Evolutionary conservation across 2,797 vertebrate species (phyloP).

Genomic region (Aeoliscus strigatus): DNA sequence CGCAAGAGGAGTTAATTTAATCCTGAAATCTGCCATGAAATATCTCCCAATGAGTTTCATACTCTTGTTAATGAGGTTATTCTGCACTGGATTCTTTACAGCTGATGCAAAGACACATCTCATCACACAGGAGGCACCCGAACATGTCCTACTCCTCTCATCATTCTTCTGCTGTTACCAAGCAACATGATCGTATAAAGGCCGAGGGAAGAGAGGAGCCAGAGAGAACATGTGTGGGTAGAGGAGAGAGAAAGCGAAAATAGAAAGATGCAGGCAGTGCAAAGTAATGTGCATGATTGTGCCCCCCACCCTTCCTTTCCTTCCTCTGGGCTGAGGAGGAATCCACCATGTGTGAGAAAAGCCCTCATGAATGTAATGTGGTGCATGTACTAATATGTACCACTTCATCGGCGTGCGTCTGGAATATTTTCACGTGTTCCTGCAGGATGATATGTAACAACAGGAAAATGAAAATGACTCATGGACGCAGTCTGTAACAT

Average conservation of each 20-base stretch:
- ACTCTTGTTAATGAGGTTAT: constrained; percentile 3
- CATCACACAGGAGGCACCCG: constrained; percentile 42
- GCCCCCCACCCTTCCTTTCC: constrained; percentile 5
- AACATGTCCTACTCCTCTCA: constrained; percentile 60
- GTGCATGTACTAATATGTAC: too few relatives aligned
- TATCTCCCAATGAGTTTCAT: too few relatives aligned
- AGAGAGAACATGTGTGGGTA: constrained; percentile 65
- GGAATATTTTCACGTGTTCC: too few relatives aligned
- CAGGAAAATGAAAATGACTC: constrained; percentile 38
- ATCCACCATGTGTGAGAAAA: too few relatives aligned
- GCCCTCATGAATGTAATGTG: too few relatives aligned
- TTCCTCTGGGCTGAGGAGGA: too few relatives aligned
- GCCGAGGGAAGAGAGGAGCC: constrained; percentile 48
- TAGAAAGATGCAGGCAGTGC: constrained; percentile 41
- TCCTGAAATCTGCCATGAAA: constrained; percentile 1
- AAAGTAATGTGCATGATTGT: constrained; percentile 29
- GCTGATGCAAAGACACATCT: constrained; percentile 53
- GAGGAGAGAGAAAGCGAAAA: constrained; percentile 51
- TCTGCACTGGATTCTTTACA: constrained; percentile 25
- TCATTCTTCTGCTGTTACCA: constrained; percentile 69
- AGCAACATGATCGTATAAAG: constrained; percentile 68
- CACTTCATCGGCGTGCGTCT: too few relatives aligned
- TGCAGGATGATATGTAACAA: constrained; percentile 6
- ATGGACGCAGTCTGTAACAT: constrained; percentile 35
- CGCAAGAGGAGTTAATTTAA: too few relatives aligned